Base-by-base conservation (phyloP, 1,140 invertebrate genomes). In the Penaeus japonicus region DNA sequence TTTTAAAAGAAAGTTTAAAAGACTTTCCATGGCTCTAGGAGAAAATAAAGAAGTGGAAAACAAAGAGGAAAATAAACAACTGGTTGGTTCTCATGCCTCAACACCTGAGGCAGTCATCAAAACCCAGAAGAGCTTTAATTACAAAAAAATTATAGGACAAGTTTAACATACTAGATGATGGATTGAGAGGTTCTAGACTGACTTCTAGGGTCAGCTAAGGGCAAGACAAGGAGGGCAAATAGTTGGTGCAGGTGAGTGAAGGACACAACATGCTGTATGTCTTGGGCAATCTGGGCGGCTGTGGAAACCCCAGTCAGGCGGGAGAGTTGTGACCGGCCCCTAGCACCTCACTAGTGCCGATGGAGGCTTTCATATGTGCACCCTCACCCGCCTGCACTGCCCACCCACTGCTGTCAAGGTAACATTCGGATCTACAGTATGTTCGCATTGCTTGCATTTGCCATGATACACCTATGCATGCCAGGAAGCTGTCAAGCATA, bases 191-290 rank as follows among this genome's bases (percentile, higher is more conserved):
- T 27, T 39, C 30, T 39, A 77, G 39, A 86, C 55, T 79, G 85
- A 86, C 77, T 65, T 53, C 85, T 79, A 86, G 84, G 84, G 53
- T 77, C 70, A 77, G 84, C 84, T 85, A 85, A 57, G 85, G 55
- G 47, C 65, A 84, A 83, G 70, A 84, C 70, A 84, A 70, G 70
- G 80, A 83, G 80, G 70, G 30, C 47, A 47, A 77, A 81, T 82
- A 65, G 70, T 39, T 83, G 53, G 80, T 88, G 87, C 80, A 55
- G 70, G 87, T 83, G 87, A 75, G 87, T 88, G 81, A 84, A 39
- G 80, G 80, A 88, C 62, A 59, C 53, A 88, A 54, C 87, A 59
- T 88, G 87, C 87, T 62, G 65, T 84, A 70, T 47, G n/a, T 88
- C 87, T 65, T 27, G 78, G 24, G 84, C 59, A 75, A 27, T 2